phyloP scores from a whole-genome alignment of 64 coral and sea anemone genomes.

The Montipora foliosa region DNA sequence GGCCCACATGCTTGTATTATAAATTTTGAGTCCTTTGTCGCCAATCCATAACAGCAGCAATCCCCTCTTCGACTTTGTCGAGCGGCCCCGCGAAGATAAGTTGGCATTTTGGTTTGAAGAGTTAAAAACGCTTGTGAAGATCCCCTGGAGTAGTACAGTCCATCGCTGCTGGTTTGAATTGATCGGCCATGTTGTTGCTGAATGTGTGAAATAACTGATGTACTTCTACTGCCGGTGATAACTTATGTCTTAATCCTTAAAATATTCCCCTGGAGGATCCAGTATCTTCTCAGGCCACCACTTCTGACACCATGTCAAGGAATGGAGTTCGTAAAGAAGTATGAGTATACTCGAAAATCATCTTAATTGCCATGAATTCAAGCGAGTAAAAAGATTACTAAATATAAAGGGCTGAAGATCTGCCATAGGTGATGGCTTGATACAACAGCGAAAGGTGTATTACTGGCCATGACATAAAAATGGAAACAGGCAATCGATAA shows the following conservation, averaged over 20 bases:
- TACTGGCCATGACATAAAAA: no score
- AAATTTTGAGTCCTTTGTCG: slow-evolving; percentile 62
- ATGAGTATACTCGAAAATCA: not conserved
- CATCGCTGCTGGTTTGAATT: slow-evolving; percentile 65
- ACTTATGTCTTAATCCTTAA: no score
- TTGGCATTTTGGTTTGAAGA: slow-evolving; percentile 78
- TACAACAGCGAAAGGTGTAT: no score
- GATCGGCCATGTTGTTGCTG: slow-evolving; percentile 48
- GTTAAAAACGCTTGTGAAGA: slow-evolving; percentile 57
- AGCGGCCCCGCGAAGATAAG: slow-evolving; percentile 62
- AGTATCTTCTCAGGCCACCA: not conserved
- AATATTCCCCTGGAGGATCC: not conserved
- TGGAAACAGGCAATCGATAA: no score
- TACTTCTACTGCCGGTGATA: not conserved
- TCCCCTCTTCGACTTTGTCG: slow-evolving; percentile 36
- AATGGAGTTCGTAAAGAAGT: not conserved
- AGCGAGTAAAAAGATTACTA: no score
- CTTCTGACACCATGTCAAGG: slow-evolving; percentile 17
- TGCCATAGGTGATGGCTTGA: no score
- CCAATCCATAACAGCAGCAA: slow-evolving; percentile 66
- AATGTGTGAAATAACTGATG: not conserved
- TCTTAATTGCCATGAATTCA: no score
- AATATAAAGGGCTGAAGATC: no score
- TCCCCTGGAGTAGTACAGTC: slow-evolving; percentile 75
- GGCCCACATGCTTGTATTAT: slow-evolving; percentile 61